These are phyloP conservation scores for Lobophora halterata DNA, from an alignment of 2,888 invertebrate species.

Conservation along the genomic window DNA sequence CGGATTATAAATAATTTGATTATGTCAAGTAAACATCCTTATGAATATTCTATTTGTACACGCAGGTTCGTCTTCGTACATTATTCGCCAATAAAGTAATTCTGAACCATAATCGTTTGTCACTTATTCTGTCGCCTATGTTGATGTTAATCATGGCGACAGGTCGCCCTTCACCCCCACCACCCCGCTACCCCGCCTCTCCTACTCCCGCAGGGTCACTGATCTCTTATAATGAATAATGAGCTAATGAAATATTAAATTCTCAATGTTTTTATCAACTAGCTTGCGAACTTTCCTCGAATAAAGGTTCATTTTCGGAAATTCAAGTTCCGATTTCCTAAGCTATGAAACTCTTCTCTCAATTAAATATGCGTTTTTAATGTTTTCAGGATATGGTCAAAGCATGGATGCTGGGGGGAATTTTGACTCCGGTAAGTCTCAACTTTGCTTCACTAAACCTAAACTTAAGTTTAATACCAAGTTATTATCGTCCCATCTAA, in stretches of 20 bases:
- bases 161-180: constrained; percentile 10
- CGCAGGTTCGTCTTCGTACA: neutral
- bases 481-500: neutral
- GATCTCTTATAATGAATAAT: constrained; percentile 20
- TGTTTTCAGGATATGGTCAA: constrained; percentile 87
- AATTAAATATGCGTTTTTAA: too few relatives aligned
- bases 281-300: constrained; percentile 6
- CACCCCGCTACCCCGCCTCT: neutral
- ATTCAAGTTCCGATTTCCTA: too few relatives aligned
- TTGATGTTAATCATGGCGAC: constrained; percentile 24
- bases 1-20: too few relatives aligned
- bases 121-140: constrained; percentile 24
- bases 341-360: too few relatives aligned
- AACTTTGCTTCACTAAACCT: neutral
- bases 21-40: too few relatives aligned
- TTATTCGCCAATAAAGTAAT: constrained; percentile 22
- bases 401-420: constrained; percentile 90
- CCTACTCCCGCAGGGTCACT: constrained; percentile 12
- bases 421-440: constrained; percentile 86
- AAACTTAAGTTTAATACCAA: neutral
- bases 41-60: constrained; percentile 1
- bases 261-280: constrained; percentile 8
- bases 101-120: constrained; percentile 19
- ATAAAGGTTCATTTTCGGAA: constrained; percentile 1
- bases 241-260: too few relatives aligned